Percentiles rank a stretch among this genome's conserved stretches.
These are phyloP conservation scores for Prietella phreatophila DNA, from an alignment of 2,113 vertebrate species.

Conservation along the genomic window DNA sequence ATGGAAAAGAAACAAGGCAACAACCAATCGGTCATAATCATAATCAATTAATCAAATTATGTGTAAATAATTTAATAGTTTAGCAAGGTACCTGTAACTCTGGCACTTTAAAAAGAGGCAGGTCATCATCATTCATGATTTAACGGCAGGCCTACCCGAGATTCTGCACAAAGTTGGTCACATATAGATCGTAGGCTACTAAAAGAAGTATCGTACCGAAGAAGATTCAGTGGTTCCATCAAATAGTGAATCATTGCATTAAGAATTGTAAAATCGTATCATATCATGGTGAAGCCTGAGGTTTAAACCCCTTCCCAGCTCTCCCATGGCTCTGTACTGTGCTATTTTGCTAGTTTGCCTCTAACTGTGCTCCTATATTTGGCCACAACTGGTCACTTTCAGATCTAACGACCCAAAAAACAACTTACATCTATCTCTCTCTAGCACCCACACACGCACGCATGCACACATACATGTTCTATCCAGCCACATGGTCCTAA, in stretches of 20 bases:
- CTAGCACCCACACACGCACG: neutral
- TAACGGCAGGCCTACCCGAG: neutral
- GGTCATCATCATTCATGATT: neutral
- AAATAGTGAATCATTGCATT: neutral
- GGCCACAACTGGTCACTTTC: conserved; percentile 21
- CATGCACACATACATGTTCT: neutral
- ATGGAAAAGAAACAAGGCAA: neutral
- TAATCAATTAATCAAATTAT: neutral
- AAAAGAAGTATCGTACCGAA: neutral
- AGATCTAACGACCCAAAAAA: conserved; percentile 46
- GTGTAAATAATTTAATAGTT: neutral
- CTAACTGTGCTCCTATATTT: conserved; percentile 13
- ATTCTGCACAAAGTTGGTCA: neutral
- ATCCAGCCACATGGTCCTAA: conserved; percentile 27
- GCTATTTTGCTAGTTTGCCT: conserved; percentile 8
- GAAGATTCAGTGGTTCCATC: no score
- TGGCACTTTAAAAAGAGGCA: neutral
- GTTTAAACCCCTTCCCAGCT: neutral
- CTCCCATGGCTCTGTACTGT: neutral
- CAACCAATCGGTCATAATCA: no score
- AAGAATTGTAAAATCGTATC: neutral
- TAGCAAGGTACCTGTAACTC: neutral
- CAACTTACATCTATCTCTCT: conserved; percentile 24
- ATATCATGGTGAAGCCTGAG: neutral
- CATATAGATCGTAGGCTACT: neutral